Evolutionary conservation across 2,113 vertebrate genomes (phyloP).

Genomic region (Nesogale talazaci): DNA sequence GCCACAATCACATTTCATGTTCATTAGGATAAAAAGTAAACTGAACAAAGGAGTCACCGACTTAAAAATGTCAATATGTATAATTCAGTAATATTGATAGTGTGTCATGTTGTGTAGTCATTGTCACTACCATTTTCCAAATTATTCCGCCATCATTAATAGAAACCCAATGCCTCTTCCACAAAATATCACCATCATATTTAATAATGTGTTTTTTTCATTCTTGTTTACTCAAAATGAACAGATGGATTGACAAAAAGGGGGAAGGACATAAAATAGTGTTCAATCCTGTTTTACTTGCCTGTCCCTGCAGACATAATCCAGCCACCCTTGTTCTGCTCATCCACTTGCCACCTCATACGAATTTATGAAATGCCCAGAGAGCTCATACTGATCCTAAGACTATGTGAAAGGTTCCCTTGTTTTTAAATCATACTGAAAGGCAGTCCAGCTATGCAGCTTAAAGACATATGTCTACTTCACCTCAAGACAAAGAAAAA

Average conservation of each 20-base stretch:
- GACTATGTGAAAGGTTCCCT: constrained; percentile 48
- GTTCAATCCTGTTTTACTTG: not conserved
- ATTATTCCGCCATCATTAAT: not conserved
- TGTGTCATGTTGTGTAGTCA: not conserved
- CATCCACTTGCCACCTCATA: not conserved
- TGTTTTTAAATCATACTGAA: constrained; percentile 68
- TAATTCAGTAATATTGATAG: not conserved
- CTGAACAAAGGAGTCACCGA: not conserved
- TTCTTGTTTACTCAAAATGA: constrained; percentile 47
- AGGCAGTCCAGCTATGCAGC: constrained; percentile 38
- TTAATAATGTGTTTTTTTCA: constrained; percentile 39
- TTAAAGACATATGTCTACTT: constrained; percentile 71
- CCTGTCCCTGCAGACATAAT: not conserved
- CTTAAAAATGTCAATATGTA: not conserved
- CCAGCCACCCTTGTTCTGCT: not conserved
- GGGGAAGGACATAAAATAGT: not conserved
- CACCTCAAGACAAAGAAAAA: constrained; percentile 62
- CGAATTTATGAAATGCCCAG: constrained; percentile 37
- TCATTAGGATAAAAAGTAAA: not conserved
- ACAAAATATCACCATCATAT: constrained; percentile 8
- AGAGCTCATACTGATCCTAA: constrained; percentile 50
- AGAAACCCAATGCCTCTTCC: not conserved
- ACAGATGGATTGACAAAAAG: constrained; percentile 45
- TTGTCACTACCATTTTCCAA: not conserved
- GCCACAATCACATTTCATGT: not conserved